phyloP scores from a whole-genome alignment of 1,140 invertebrate genomes.

The Drosophila albomicans region DNA sequence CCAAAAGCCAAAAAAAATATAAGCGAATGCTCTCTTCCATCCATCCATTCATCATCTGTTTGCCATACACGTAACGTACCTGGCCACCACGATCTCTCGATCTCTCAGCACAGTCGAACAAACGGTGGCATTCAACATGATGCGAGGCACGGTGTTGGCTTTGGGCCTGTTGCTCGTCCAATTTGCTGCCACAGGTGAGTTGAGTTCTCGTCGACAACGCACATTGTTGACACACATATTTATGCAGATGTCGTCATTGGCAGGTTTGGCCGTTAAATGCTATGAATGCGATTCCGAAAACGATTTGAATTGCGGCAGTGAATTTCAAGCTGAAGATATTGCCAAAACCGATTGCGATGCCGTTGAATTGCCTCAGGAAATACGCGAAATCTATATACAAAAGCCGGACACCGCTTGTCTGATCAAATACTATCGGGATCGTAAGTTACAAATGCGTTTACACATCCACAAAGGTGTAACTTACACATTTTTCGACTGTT shows the following conservation, averaged over 20 bases:
- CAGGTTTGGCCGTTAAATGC: conserved; percentile 71
- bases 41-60: conserved; percentile 30
- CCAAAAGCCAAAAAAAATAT: no score
- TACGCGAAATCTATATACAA: conserved; percentile 31
- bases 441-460: conserved; percentile 50
- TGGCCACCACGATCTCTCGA: neutral
- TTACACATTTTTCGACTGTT: no score
- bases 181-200: conserved; percentile 64
- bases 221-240: conserved; percentile 67
- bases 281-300: conserved; percentile 78
- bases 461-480: neutral
- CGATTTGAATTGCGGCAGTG: conserved; percentile 69
- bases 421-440: conserved; percentile 66
- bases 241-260: conserved; percentile 53
- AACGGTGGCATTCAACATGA: conserved; percentile 15
- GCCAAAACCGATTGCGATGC: conserved; percentile 69
- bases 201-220: conserved; percentile 39
- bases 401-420: conserved; percentile 64
- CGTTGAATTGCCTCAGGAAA: conserved; percentile 56
- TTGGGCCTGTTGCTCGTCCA: conserved; percentile 65
- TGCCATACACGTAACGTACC: conserved; percentile 21
- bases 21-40: neutral
- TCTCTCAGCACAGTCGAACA: conserved; percentile 2
- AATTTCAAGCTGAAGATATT: conserved; percentile 67
- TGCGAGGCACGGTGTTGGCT: conserved; percentile 53